phyloP scores from a whole-genome alignment of 53 echinoderm and acorn worm genomes.

The Henricia sp. region DNA sequence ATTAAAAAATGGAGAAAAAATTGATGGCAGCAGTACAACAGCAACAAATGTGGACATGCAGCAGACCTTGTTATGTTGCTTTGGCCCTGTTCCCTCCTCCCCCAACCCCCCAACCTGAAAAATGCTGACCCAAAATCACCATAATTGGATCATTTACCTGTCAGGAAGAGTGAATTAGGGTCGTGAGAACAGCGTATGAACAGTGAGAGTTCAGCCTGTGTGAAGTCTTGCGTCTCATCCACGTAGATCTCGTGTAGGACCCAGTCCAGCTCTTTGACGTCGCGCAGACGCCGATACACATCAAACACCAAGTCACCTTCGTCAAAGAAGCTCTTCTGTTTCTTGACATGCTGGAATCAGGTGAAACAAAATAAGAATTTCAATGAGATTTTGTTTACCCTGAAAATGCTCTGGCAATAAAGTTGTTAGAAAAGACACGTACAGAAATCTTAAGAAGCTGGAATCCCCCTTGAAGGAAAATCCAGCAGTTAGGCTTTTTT shows the following conservation, averaged over 20 bases:
- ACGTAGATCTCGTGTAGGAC: conserved; percentile 68
- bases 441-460: no score
- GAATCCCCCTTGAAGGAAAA: no score
- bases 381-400: background rate
- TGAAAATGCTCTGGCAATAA: no score
- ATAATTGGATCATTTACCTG: conserved; percentile 17
- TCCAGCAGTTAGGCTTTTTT: no score
- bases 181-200: conserved; percentile 72
- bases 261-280: conserved; percentile 65
- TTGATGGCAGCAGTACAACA: no score
- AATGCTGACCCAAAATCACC: background rate
- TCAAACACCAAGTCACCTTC: conserved; percentile 70
- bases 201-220: conserved; percentile 65
- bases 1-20: no score
- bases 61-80: no score
- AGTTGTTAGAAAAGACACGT: no score
- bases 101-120: background rate
- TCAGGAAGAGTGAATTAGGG: conserved; percentile 72
- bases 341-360: conserved; percentile 55
- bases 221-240: conserved; percentile 78
- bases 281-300: conserved; percentile 62
- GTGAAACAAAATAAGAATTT: background rate
- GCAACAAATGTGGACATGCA: no score
- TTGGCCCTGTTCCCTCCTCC: background rate
- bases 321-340: conserved; percentile 62